Evolutionary conservation across 2,113 vertebrate species (phyloP).

Genomic region (Petromus typicus): DNA sequence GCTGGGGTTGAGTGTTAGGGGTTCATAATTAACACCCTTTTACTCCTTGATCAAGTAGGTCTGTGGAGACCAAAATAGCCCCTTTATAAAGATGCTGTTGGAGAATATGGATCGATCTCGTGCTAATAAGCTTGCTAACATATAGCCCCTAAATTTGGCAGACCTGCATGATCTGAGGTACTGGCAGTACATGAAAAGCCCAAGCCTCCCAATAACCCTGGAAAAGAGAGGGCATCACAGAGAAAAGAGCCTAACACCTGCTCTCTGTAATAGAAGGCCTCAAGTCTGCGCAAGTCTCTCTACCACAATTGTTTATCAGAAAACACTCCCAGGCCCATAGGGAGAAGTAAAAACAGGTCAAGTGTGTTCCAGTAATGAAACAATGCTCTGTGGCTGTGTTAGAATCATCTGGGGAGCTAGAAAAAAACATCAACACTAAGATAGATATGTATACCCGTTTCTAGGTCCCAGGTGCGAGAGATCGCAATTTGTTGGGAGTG

Average conservation of each 20-base stretch:
- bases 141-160: neutral
- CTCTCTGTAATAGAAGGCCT: neutral
- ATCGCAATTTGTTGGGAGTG: neutral
- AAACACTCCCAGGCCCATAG: neutral
- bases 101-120: neutral
- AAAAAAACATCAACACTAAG: neutral
- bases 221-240: neutral
- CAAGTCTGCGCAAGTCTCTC: neutral
- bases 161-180: neutral
- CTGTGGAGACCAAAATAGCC: neutral
- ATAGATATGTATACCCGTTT: neutral
- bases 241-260: neutral
- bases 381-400: neutral
- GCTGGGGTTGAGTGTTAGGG: neutral
- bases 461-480: neutral
- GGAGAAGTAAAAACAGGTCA: neutral
- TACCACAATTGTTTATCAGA: neutral
- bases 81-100: neutral
- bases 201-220: neutral
- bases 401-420: neutral
- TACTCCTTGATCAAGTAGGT: neutral
- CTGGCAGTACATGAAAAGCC: neutral
- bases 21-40: neutral
- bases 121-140: neutral
- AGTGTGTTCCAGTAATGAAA: slow-evolving; percentile 37